Base-by-base conservation (phyloP, 1,140 invertebrate genomes). In the Thaumatotibia leucotreta region DNA sequence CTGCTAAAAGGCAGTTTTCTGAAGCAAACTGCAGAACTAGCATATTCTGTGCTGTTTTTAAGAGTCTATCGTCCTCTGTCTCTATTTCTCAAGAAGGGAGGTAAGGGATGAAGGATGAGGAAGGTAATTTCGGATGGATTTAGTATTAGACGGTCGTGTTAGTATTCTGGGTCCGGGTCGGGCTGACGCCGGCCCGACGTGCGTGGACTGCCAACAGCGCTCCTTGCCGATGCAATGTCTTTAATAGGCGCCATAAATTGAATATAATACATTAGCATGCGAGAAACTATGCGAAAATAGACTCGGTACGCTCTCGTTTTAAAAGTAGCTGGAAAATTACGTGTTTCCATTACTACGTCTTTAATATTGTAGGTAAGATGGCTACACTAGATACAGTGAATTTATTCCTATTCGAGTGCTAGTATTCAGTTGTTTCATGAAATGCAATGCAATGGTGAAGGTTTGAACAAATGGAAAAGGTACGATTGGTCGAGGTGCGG, bases 161-260 rank as follows among this genome's bases (percentile, higher is more conserved):
- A 75, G 76, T 79, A 79, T 79, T 79, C 72, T 65, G 70, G 32
- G 70, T 72, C 63, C 67, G 54, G 65, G 58, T 66, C 73, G 61
- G 63, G 61, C 32, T 29, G 32, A 20, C 31, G 61, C 32, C 22
- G 62, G 32, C 24, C 24, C 52, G 52, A 63, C 62, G 62, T 63
- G 62, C 62, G 31, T 22, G 5, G 62, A n/a, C 62, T 63, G 23
- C 32, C 11, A 63, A 35, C 39, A 29, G 22, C 22, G 4, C 39
- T 32, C 1, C 65, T 69, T 65, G 32, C 63, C 69, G 66, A 75
- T 74, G 77, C 75, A 76, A 81, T 79, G 76, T 82, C 80, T 82
- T 79, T 77, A 82, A 80, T 79, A 77, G 74, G 63, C 33, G 20
- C 72, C 72, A 79, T 80, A 76, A 80, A 82, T 82, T 82, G 76